These are phyloP conservation scores for Ciconia maguari DNA, from an alignment of 2,113 vertebrate genomes.

Conservation along the genomic window DNA sequence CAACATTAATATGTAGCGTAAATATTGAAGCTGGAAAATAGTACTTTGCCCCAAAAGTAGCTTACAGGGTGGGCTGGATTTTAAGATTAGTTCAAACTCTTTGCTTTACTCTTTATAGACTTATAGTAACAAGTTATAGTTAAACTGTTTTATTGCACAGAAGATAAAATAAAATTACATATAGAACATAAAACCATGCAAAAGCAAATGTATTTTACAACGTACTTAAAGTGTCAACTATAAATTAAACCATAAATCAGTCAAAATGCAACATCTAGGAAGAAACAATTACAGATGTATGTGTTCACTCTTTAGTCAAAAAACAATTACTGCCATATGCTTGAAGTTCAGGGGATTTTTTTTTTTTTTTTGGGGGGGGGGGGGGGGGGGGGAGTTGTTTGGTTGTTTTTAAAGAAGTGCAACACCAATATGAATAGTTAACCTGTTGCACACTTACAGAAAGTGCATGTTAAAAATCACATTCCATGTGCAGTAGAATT, in stretches of 20 bases:
- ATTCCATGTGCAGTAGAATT: neutral
- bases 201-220: neutral
- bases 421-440: neutral
- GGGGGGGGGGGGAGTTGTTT: neutral
- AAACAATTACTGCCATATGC: constrained; percentile 29
- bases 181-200: constrained; percentile 1
- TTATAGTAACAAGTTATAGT: constrained; percentile 24
- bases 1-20: neutral
- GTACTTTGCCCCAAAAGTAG: neutral
- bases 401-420: neutral
- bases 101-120: neutral
- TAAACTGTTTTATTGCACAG: constrained; percentile 16
- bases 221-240: constrained; percentile 25
- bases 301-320: constrained; percentile 17
- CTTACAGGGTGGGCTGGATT: neutral
- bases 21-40: neutral
- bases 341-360: neutral
- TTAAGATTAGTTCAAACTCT: neutral
- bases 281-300: constrained; percentile 37
- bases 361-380: neutral
- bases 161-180: constrained; percentile 43
- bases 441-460: neutral
- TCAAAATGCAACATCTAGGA: constrained; percentile 34
- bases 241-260: constrained; percentile 48
- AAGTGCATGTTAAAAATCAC: neutral